These are phyloP conservation scores for Sander lucioperca DNA, from an alignment of 2,113 vertebrate genomes.

Conservation along the genomic window DNA sequence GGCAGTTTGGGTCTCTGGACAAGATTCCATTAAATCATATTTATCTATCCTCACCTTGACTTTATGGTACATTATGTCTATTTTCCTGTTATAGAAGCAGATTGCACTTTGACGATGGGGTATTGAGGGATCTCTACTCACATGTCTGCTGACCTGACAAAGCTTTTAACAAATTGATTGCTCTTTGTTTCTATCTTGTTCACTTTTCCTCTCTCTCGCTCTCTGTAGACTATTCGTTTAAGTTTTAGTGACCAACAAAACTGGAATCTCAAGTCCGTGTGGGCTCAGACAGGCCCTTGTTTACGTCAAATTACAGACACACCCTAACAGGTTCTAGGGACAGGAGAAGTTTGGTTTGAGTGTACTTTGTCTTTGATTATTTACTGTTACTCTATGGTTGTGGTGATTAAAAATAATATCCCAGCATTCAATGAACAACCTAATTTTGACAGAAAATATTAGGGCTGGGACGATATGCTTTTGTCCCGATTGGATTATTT, in stretches of 20 bases:
- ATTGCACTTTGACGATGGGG: neutral
- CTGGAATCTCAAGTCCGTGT: conserved; percentile 35
- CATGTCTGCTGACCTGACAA: conserved; percentile 31
- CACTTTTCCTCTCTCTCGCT: neutral
- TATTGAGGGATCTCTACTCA: conserved; percentile 24
- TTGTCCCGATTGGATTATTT: no score
- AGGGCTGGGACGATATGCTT: no score
- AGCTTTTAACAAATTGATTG: conserved; percentile 33
- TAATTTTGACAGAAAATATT: neutral
- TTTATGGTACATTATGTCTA: neutral
- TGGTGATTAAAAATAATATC: neutral
- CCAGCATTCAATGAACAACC: neutral
- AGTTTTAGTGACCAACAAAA: conserved; percentile 4
- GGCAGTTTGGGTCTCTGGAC: neutral
- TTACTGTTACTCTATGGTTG: neutral
- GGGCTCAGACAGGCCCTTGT: neutral
- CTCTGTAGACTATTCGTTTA: neutral
- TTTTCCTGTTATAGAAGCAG: conserved; percentile 2
- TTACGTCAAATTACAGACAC: conserved; percentile 15
- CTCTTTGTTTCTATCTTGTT: neutral
- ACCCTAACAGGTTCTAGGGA: conserved; percentile 37
- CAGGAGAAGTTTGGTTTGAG: neutral
- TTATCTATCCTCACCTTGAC: conserved; percentile 1
- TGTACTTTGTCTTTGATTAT: neutral
- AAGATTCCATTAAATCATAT: neutral